These are phyloP conservation scores for Parasteatoda tepidariorum DNA, from an alignment of 1,140 invertebrate species.

Conservation along the genomic window DNA sequence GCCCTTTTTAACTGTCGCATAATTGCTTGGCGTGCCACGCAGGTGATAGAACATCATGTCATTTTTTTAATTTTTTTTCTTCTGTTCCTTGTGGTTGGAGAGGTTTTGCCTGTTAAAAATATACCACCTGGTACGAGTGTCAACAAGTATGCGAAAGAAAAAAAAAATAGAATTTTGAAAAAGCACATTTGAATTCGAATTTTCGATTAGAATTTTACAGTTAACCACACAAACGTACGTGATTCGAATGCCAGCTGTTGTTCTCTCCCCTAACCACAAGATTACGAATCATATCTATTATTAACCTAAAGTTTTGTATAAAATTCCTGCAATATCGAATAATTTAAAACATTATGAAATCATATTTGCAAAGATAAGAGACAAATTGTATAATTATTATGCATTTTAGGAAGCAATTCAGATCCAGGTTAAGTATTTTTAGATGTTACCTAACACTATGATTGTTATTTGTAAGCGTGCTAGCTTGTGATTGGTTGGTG, in stretches of 20 bases:
- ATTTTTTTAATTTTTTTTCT: background rate
- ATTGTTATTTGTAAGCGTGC: background rate
- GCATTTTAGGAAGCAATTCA: background rate
- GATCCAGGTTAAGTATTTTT: background rate
- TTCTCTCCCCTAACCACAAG: background rate
- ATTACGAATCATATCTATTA: background rate
- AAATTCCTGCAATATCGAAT: too few species aligned
- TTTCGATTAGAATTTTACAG: background rate
- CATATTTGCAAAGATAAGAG: too few species aligned
- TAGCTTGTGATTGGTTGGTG: too few species aligned
- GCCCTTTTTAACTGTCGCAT: slow-evolving; percentile 1
- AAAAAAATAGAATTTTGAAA: background rate
- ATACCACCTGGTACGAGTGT: background rate
- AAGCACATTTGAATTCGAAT: too few species aligned
- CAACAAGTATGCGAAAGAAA: background rate
- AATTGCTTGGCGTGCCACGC: background rate
- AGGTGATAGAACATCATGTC: background rate
- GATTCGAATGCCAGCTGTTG: background rate
- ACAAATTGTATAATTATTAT: too few species aligned
- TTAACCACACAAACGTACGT: background rate
- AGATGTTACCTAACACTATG: background rate
- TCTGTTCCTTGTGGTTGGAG: background rate
- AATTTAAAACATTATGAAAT: too few species aligned
- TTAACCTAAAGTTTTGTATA: background rate
- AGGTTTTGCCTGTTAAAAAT: background rate